Base-by-base conservation (phyloP, 2,113 vertebrate species). In the Cryptomyrus ogoouensis region DNA sequence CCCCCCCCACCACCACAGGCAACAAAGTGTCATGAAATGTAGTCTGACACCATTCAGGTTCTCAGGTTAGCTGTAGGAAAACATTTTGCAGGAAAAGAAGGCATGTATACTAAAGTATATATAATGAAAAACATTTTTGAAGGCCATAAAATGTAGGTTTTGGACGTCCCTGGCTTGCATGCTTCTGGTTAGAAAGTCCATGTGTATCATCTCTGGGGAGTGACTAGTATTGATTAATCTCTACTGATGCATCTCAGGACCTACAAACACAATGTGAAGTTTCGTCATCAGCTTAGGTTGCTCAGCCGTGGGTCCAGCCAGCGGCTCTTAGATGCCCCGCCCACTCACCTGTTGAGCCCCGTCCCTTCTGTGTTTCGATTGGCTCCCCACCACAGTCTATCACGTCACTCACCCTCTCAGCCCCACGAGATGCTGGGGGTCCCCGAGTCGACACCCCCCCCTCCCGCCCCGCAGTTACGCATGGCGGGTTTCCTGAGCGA, bases 201-300 rank as follows among this genome's bases (percentile, higher is more conserved):
- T 83, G 80, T 2, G 7, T 46, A 83, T 70, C 9, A 70, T 70
- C 19, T 46, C 56, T 90, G 91, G 94, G 93, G 94, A 94, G 86
- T 89, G 89, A 91, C 90, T 91, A 88, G 44, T 90, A 93, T 94
- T 93, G n/a, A 10, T 86, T 47, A 91, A 52, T 92, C 94, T 93
- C 94, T 93, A 92, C 90, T 94, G 91, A 91, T 92, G 91, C 94
- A 70, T 92, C 93, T 94, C 92, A 90, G 88, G 90, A 31, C 62
- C 62, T 89, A 91, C 91, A 90, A 92, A 94, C 92, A 93, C 92
- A 93, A 91, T 93, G 89, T 92, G 91, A 94, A 93, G 94, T 93
- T 95, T 56, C 5, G 1, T 93, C 58, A 66, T 3, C 58, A 27
- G 8, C n/a, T 66, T 66, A 12, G 24, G 58, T 4, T 5, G 62